Base-by-base conservation (phyloP, 1,140 invertebrate genomes). In the Trachelipus rathkii region DNA sequence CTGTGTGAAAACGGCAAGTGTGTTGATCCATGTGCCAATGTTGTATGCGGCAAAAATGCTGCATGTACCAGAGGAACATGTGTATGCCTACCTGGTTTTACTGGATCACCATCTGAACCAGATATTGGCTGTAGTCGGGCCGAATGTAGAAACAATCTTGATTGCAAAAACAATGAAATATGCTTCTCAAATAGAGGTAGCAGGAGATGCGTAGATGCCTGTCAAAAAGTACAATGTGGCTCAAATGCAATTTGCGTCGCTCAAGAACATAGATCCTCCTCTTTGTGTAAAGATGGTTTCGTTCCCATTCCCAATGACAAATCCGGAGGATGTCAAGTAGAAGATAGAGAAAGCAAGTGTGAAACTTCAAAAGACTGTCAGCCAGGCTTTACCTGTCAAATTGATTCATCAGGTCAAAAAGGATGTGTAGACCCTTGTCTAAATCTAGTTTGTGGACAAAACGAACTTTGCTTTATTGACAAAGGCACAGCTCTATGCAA, bases 171-270 rank as follows among this genome's bases (percentile, higher is more conserved):
- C 79, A 88, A 90, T 10, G 90, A 95, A 86, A 95, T 95, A 82
- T 95, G 94, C 83, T 92, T 53, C 89, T 90, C 44, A 66, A 74
- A 33, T 91, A 90, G 69, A 85, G 91, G 90, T 10, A 83, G 89
- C 5, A 87, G 93, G 53, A 92, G 92, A 84, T 95, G 93, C 84
- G 89, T 95, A 0, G 93, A 95, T 82, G 92, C 91, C 5, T 95
- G 94, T 82, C 90, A 89, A 74, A 93, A 93, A 85, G 86, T 93
- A 10, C 92, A 95, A 82, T 96, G 94, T 84, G 94, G 94, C 13
- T 93, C 94, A 0, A 95, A 95, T 84, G 93, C 94, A 5, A 84
- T 95, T 0, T 96, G 94, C 83, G 88, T 95, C 0, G 89, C 91
- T 23, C 89, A 92, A 74, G 91, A 92, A 82, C 93, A 95, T 84